These are phyloP conservation scores for Zophobas atratus DNA, from an alignment of 1,140 invertebrate genomes.

Conservation along the genomic window DNA sequence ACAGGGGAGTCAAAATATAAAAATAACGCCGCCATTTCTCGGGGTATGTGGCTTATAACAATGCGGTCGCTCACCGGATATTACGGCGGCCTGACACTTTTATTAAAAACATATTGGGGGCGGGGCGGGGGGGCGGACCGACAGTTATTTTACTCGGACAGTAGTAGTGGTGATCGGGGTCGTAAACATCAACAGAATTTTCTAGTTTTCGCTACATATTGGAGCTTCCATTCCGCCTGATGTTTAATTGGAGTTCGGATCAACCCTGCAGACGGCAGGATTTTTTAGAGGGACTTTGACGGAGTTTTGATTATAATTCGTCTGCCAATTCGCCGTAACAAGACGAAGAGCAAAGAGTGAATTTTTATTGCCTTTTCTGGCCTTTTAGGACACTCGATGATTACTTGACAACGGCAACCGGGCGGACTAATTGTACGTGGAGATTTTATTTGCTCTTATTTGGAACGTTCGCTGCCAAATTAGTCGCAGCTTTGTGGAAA, in stretches of 20 bases:
- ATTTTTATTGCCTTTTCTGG: slow-evolving; percentile 34
- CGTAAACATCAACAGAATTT: neutral
- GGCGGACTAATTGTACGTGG: too few relatives aligned
- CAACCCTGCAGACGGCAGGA: slow-evolving; percentile 29
- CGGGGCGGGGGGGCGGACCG: neutral
- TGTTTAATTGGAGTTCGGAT: slow-evolving; percentile 50
- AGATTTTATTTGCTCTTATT: too few relatives aligned
- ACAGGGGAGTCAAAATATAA: slow-evolving; percentile 64
- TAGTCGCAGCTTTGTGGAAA: too few relatives aligned
- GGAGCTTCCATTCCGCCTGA: slow-evolving; percentile 18
- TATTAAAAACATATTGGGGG: slow-evolving; percentile 51
- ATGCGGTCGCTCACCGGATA: slow-evolving; percentile 55
- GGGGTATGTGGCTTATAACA: slow-evolving; percentile 49
- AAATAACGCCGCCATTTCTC: slow-evolving; percentile 61
- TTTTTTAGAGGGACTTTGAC: slow-evolving; percentile 22
- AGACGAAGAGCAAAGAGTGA: slow-evolving; percentile 25
- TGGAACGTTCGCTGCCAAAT: too few relatives aligned
- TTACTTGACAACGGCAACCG: neutral
- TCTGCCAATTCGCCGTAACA: slow-evolving; percentile 38
- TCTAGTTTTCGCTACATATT: too few relatives aligned
- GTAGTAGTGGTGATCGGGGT: neutral
- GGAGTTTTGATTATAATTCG: slow-evolving; percentile 36
- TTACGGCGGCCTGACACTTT: slow-evolving; percentile 52
- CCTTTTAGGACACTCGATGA: neutral
- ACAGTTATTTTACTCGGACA: neutral